These are phyloP conservation scores for Polia nebulosa DNA, from an alignment of 2,888 invertebrate genomes.

Conservation along the genomic window DNA sequence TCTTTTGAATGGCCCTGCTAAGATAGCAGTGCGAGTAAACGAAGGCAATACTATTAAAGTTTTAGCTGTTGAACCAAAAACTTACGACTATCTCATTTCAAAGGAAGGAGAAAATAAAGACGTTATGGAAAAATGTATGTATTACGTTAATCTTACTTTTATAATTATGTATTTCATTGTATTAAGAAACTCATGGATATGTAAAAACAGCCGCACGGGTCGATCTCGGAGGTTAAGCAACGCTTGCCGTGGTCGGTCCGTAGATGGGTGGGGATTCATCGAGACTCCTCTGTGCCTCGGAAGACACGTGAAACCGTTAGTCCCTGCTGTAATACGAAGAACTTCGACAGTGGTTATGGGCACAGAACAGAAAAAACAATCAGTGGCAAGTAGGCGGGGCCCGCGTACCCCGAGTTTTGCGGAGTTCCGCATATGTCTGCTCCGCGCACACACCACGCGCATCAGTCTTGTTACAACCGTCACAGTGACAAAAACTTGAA, in stretches of 20 bases:
- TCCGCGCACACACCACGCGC: too few relatives aligned
- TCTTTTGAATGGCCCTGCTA: constrained; percentile 92
- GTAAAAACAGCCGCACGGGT: background rate
- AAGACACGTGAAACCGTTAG: background rate
- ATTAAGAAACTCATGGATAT: background rate
- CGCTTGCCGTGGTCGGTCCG: background rate
- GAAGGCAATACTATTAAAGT: constrained; percentile 94
- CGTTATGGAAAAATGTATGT: constrained; percentile 85
- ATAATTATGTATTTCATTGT: background rate
- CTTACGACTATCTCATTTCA: constrained; percentile 93
- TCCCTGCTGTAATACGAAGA: background rate
- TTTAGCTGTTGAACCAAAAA: constrained; percentile 95
- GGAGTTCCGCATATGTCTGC: too few relatives aligned
- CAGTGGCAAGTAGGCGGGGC: too few relatives aligned
- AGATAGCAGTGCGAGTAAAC: constrained; percentile 94
- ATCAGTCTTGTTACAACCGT: too few relatives aligned
- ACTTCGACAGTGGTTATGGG: background rate
- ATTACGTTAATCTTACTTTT: constrained; percentile 17
- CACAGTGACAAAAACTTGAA: too few relatives aligned
- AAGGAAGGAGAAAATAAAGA: constrained; percentile 88
- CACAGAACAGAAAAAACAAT: background rate
- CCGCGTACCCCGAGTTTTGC: too few relatives aligned
- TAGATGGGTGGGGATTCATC: background rate
- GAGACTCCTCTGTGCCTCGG: background rate
- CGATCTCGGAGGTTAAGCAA: too few relatives aligned